phyloP scores from a whole-genome alignment of 2,113 vertebrate genomes.

The Caloenas nicobarica region DNA sequence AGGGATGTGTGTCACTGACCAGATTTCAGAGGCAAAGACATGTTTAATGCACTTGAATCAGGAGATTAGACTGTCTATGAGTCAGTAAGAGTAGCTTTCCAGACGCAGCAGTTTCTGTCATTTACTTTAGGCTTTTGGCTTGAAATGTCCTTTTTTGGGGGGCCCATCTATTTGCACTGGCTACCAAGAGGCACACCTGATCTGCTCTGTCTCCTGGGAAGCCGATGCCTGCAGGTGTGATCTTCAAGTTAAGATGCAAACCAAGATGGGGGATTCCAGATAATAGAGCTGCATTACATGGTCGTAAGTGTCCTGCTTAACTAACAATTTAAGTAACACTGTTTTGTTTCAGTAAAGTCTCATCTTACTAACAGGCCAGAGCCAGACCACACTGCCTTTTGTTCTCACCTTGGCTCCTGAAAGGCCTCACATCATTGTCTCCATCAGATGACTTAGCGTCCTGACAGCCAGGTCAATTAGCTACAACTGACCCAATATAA shows the following conservation, averaged over 20 bases:
- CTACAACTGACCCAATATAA: no score
- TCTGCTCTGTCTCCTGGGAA: neutral
- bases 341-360: neutral
- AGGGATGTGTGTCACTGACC: fast-evolving
- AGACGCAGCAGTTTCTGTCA: neutral
- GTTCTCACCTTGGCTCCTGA: neutral
- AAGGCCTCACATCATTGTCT: neutral
- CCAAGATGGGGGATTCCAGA: neutral
- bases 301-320: neutral
- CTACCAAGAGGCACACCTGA: neutral
- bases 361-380: neutral
- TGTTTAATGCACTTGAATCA: neutral
- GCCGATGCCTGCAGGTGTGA: neutral
- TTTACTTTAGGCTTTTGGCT: neutral
- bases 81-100: neutral
- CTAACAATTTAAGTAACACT: neutral
- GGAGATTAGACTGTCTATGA: neutral
- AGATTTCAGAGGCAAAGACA: neutral
- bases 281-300: neutral
- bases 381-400: neutral
- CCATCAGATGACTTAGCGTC: neutral
- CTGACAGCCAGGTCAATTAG: neutral
- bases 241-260: neutral
- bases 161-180: neutral
- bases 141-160: neutral